Evolutionary conservation across 2,113 vertebrate species (phyloP), one percentile per base, ranked within the genome.

Genomic region (Indicator maculatus): DNA sequence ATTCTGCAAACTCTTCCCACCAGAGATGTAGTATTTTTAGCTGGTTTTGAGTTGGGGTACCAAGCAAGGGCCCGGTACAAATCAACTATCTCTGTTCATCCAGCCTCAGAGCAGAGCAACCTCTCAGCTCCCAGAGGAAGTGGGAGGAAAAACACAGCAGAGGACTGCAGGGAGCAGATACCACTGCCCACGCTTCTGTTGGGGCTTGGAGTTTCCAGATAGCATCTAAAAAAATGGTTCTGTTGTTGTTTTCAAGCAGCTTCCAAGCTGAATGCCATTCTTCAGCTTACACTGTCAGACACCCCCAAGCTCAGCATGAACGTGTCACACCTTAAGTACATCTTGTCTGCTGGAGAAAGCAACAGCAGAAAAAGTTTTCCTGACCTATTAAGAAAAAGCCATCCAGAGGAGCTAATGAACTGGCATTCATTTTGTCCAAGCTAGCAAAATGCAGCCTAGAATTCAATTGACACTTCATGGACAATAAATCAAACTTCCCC

Each of bases 401-500:
- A 69, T 61, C 75, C 65, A 21, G 28, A 76, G n/a, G n/a, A 92
- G 87, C 55, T 93, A 61, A 85, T 30, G 50, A 82, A 76, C 0
- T 85, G 66, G 89, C 82, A 85, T 47, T 92, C 53, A 17, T 78
- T 92, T 86, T 56, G 53, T 58, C 44, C 56, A 84, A 56, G 71
- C 28, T 2, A 84, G 78, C 66, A 96, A 78, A 81, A 82, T 0
- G 0, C 8, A 60, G 38, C 31, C 47, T 77, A 21, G 38, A 94
- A 95, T 84, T 67, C 76, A 81, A 31, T 9, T 78, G 87, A 67
- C 26, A 16, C 27, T 93, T 90, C 38, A 78, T 3, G 84, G 77
- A 84, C 61, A 89, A 86, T 90, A 93, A 92, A 90, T 92, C 93
- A 90, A 89, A 60, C 26, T 20, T 84, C 60, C 16, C 28, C 28